Evolutionary conservation across 2,888 invertebrate genomes (phyloP).

Genomic region (Lamellibrachia columna): DNA sequence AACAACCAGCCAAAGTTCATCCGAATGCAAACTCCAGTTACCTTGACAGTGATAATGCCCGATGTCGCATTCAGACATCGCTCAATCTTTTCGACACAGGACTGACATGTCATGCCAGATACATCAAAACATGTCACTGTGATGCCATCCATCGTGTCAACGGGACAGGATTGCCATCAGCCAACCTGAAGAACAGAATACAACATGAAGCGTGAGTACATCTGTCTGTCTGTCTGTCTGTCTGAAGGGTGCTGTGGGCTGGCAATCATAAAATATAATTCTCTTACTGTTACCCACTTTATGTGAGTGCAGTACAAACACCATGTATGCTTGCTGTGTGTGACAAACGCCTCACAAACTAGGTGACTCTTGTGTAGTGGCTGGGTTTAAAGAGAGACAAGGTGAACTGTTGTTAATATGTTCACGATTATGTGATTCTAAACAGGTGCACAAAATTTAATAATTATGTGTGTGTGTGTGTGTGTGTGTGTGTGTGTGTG

Average conservation of each 20-base stretch:
- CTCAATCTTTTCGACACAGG: slow-evolving; percentile 86
- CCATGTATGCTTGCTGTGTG: neutral
- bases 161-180: neutral
- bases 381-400: neutral
- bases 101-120: slow-evolving; percentile 79
- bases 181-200: neutral
- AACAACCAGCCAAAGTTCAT: neutral
- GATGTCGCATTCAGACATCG: neutral
- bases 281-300: neutral
- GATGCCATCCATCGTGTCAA: neutral
- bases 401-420: neutral
- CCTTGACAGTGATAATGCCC: neutral
- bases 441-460: too few species aligned
- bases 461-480: too few species aligned
- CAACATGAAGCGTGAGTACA: neutral
- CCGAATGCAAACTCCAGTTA: neutral
- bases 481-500: too few species aligned
- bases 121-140: neutral
- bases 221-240: neutral
- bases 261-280: neutral
- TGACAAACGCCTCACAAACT: neutral
- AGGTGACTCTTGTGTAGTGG: neutral
- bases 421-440: neutral
- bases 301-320: slow-evolving; percentile 16
- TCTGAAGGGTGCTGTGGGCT: neutral